Percentiles rank a stretch among this genome's conserved stretches.
Evolutionary conservation across 53 echinoderm and acorn worm genomes (phyloP).

Genomic region (Stichopus horrens): DNA sequence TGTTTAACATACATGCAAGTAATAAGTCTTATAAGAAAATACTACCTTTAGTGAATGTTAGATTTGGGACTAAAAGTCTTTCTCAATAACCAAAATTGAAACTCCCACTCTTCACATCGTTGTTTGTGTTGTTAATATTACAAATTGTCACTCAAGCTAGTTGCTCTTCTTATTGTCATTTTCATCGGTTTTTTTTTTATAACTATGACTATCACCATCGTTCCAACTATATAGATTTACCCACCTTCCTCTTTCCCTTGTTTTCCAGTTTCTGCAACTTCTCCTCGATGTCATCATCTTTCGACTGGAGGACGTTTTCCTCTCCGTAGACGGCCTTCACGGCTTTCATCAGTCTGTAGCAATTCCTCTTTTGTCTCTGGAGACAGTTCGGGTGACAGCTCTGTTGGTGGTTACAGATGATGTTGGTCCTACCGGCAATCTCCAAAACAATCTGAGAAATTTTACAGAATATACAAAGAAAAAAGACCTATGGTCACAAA

Average conservation of each 20-base stretch:
- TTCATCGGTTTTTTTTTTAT: no score
- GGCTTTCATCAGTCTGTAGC: constrained; percentile 96
- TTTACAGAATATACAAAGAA: not conserved
- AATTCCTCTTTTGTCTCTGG: constrained; percentile 97
- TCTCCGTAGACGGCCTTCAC: constrained; percentile 85
- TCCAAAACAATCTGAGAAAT: constrained; percentile 77
- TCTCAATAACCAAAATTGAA: no score
- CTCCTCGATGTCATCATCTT: constrained; percentile 81
- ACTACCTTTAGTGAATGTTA: no score
- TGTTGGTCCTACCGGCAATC: constrained; percentile 94
- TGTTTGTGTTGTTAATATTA: no score
- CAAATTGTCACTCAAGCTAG: no score
- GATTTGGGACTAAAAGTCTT: no score
- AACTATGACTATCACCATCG: no score
- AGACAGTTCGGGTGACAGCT: constrained; percentile 98
- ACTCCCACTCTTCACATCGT: no score
- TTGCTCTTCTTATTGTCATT: no score
- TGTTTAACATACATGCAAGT: no score
- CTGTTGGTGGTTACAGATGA: constrained; percentile 93
- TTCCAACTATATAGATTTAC: not conserved
- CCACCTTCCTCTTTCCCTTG: constrained; percentile 88
- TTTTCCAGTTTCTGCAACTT: constrained; percentile 66
- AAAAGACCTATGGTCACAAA: not conserved
- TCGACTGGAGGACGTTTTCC: constrained; percentile 60
- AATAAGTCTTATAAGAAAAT: no score